Evolutionary conservation across 2,113 vertebrate genomes (phyloP), one percentile per base, ranked within the genome.

Genomic region (Myotis brandtii): DNA sequence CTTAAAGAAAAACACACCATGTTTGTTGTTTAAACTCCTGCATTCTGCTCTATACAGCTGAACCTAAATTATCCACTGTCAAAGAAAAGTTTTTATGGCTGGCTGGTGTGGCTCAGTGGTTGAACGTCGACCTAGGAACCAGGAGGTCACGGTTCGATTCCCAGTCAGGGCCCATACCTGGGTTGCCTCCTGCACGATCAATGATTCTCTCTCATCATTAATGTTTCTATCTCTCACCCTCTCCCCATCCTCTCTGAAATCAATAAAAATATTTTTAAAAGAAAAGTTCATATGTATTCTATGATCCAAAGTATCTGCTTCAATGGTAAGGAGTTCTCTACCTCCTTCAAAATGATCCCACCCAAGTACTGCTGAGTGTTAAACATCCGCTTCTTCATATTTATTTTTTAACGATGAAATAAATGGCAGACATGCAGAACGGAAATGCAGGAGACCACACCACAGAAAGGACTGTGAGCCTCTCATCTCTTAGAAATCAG

Each of bases 401-500:
- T 46, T 62, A 2, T 50, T 25, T 77, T 87, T 56, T 76, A 92
- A 89, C 2, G 14, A 34, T 14, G 11, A 81, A 27, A 90, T 43
- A 82, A 80, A 89, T 83, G 37, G 48, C 27, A 92, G 27, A 32
- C 5, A 23, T 12, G 64, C 3, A 70, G n/a, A 48, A 95, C 32
- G 62, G 92, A 95, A 93, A 83, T 66, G 14, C 16, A 93, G 66
- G n/a, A 30, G 23, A 76, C 18, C n/a, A 43, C 62, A 70, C 59
- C 37, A 76, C 17, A 87, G 56, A 88, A 87, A 84, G 25, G 43
- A 72, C 16, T 69, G 0, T 80, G 30, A 50, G 20, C 1, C 20
- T 6, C 18, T 94, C 84, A 86, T 40, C 77, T 92, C 76, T 79
- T 66, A 69, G n/a, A 50, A 84, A 76, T 66, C 66, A 81, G 40